These are phyloP conservation scores for Otus sunia DNA, from an alignment of 2,113 vertebrate species.

Conservation along the genomic window DNA sequence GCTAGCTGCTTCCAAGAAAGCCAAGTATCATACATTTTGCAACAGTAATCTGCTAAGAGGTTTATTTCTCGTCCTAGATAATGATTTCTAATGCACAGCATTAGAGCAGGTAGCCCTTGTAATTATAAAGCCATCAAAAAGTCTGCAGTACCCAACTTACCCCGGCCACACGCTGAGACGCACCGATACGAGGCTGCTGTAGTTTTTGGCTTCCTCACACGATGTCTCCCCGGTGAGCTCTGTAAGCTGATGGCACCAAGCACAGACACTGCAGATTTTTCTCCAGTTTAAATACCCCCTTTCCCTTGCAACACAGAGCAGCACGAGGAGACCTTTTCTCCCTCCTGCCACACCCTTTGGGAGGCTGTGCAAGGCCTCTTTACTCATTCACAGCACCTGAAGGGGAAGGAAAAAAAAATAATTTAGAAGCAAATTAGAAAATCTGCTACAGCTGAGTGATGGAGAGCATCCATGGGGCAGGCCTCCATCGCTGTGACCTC, in stretches of 20 bases:
- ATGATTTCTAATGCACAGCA: not conserved
- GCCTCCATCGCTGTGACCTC: rapidly evolving
- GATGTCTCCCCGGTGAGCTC: rapidly evolving
- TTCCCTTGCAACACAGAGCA: too few species aligned
- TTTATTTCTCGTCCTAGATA: slow-evolving; percentile 14
- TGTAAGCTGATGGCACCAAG: rapidly evolving
- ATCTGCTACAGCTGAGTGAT: not conserved
- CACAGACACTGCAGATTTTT: not conserved
- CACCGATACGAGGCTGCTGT: rapidly evolving
- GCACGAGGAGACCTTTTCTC: too few species aligned
- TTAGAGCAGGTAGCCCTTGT: not conserved
- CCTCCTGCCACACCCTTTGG: too few species aligned
- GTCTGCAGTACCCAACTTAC: not conserved
- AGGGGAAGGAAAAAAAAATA: too few species aligned
- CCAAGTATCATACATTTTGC: not conserved
- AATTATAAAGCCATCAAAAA: not conserved
- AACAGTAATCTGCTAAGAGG: not conserved
- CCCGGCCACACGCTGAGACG: rapidly evolving
- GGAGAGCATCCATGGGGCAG: not conserved
- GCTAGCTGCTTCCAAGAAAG: not conserved
- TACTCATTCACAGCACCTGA: not conserved
- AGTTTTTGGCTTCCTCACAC: not conserved
- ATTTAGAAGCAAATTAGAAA: not conserved
- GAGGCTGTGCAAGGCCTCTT: not conserved
- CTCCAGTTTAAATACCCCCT: not conserved